Conservation (phyloP, 1,140 invertebrate species). For the Drosophila tristis region DNA sequence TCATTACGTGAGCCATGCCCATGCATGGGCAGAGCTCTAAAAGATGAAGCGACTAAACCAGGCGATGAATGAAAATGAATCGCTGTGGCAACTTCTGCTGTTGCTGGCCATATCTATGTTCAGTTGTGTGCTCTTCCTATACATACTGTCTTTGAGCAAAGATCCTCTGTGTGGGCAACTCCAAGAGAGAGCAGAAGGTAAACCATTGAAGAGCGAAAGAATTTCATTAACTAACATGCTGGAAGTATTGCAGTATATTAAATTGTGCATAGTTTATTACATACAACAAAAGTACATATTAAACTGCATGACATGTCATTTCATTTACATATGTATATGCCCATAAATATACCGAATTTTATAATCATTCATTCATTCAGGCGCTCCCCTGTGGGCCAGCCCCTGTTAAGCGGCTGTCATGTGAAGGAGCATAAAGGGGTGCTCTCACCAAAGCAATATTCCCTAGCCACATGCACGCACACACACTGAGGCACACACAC, state of each 20-base stretch:
- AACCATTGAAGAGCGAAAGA: too few relatives aligned
- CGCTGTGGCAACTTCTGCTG: constrained; percentile 43
- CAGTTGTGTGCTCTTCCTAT: too few relatives aligned
- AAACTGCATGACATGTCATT: neutral
- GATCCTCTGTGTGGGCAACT: too few relatives aligned
- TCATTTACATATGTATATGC: constrained; percentile 10
- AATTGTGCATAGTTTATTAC: too few relatives aligned
- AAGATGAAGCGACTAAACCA: constrained; percentile 15
- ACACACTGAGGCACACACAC: constrained; percentile 1
- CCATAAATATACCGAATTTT: constrained; percentile 28
- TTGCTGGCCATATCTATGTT: neutral
- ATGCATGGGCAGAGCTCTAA: constrained; percentile 6
- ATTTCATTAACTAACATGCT: too few relatives aligned
- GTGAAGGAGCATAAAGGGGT: constrained; percentile 2
- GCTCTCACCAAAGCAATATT: constrained; percentile 41
- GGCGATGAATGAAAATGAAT: constrained; percentile 46
- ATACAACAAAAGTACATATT: too few relatives aligned
- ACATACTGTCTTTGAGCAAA: too few relatives aligned
- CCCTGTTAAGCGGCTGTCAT: too few relatives aligned
- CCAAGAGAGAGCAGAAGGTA: too few relatives aligned
- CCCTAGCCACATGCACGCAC: constrained; percentile 25
- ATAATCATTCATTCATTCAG: constrained; percentile 50
- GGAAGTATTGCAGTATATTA: too few relatives aligned
- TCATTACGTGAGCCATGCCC: constrained; percentile 64
- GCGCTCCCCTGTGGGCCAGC: neutral